phyloP scores from a whole-genome alignment of 2,113 vertebrate species.

The Gambusia affinis region DNA sequence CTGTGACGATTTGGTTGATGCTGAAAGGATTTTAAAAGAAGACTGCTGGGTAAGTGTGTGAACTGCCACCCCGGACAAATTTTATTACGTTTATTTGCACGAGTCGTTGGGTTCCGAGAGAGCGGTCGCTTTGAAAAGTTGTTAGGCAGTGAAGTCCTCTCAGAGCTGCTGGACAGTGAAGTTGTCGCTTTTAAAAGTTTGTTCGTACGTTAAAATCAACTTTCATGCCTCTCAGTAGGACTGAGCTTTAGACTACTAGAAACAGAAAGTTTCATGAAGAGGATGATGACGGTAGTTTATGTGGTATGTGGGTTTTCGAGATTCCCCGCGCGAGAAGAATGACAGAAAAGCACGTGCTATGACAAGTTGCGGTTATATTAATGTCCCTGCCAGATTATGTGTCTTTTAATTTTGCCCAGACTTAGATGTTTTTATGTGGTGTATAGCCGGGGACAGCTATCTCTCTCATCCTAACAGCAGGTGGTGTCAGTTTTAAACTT shows the following conservation, averaged over 20 bases:
- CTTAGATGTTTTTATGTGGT: not conserved
- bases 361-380: not conserved
- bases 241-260: not conserved
- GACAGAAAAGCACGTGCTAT: constrained; percentile 1
- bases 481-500: not conserved
- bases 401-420: not conserved
- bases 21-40: no score
- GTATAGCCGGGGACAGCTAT: not conserved
- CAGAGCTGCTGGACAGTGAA: not conserved
- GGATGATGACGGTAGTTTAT: not conserved
- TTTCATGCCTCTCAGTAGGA: not conserved
- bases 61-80: not conserved
- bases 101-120: not conserved
- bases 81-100: not conserved
- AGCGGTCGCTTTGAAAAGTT: constrained; percentile 22
- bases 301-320: not conserved
- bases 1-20: constrained; percentile 2
- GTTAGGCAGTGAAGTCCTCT: not conserved
- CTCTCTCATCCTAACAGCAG: not conserved
- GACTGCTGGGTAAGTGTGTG: no score
- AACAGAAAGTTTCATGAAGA: not conserved
- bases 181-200: not conserved
- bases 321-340: not conserved
- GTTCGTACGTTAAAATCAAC: no score
- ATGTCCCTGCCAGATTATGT: not conserved